Evolutionary conservation across 2,888 invertebrate genomes (phyloP), one percentile per base, ranked within the genome.

Genomic region (Clivina fossor): DNA sequence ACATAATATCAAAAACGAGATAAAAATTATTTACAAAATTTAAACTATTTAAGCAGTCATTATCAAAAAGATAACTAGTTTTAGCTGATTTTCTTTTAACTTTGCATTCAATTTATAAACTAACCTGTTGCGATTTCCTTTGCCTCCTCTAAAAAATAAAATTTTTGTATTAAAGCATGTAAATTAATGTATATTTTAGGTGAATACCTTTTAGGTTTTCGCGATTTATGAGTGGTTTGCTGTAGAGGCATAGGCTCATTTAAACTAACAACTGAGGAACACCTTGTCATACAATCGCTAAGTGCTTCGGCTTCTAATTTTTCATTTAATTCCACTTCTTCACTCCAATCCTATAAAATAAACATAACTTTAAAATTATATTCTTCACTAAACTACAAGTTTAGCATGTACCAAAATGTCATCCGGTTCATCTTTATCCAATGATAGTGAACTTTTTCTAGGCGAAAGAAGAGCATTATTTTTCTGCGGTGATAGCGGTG

Each of bases 271-370:
- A 78, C 70, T 4, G 80, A 80, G 2, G 80, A 80, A 64, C 79
- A 80, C 56, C 79, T 74, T 18, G 79, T 79, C 60, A 76, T 60
- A n/a, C 70, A 69, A 62, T 75, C 75, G 61, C 74, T 74, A 11
- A 71, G 63, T 13, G 64, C 65, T 67, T 78, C 78, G 18, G 74
- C 74, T 62, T 78, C 76, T 46, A 76, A 64, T 57, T 71, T 72
- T 58, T 76, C 77, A 60, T 72, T 73, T 53, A 77, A 64, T 66
- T 82, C 81, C 13, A 82, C 80, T 68, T 82, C 82, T 68, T 81
- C 81, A 60, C 78, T 79, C 82, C 82, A 82, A 68, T 82, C 80
- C 77, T 80, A 59, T 51, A 67, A 64, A 40, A 60, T 47, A 5
- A 19, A 33, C 35, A 43, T 16, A 24, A 50, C 9, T 32, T 7